Evolutionary conservation across 2,113 vertebrate genomes (phyloP).

Genomic region (Bubalus kerabau): DNA sequence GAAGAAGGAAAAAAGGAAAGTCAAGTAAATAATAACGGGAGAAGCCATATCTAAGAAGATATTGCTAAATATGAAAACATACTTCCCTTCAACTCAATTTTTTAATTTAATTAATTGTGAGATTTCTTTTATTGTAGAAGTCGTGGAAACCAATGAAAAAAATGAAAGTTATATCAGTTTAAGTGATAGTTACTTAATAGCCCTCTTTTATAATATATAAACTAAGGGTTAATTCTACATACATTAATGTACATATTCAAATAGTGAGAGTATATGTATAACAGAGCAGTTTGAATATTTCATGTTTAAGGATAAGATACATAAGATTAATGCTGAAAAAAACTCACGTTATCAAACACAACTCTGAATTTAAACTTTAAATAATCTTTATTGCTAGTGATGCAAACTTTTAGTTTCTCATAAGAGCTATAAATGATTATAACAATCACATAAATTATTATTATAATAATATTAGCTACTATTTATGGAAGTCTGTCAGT

Average conservation of each 20-base stretch:
- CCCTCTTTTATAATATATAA: constrained; percentile 2
- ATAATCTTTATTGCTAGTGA: not conserved
- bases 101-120: not conserved
- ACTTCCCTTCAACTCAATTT: not conserved
- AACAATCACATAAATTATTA: not conserved
- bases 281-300: not conserved
- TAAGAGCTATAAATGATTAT: not conserved
- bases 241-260: not conserved
- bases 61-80: not conserved
- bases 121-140: not conserved
- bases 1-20: not conserved
- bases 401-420: not conserved
- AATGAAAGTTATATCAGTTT: not conserved
- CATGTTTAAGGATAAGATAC: constrained; percentile 2
- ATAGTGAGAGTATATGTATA: not conserved
- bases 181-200: not conserved
- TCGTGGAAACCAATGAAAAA: not conserved
- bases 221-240: not conserved
- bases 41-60: not conserved
- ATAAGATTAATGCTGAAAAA: constrained; percentile 1
- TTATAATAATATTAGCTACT: not conserved
- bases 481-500: not conserved
- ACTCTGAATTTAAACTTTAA: constrained; percentile 12
- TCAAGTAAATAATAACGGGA: not conserved
- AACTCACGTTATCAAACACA: not conserved